Evolutionary conservation across 2,797 vertebrate genomes (phyloP), one percentile per base, ranked within the genome.

Genomic region (Poliocrania exsul): DNA sequence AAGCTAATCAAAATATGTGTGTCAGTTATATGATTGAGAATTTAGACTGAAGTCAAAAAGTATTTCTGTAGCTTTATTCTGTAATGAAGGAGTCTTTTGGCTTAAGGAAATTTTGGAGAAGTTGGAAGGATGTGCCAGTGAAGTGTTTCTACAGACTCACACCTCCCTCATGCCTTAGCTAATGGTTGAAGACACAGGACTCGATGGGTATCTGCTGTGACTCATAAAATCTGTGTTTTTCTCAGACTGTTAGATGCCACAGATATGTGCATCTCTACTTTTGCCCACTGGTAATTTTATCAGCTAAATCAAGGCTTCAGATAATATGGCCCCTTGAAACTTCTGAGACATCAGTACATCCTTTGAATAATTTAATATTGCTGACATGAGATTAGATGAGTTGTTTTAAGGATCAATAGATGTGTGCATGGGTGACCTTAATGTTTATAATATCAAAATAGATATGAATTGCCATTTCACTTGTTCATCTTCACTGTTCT

Each of bases 341-440:
- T 78, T 74, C 47, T 72, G 57, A 75, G 57, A n/a, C n/a, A 38
- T 29, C 20, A 40, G 26, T 73, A 64, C 15, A 20, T 64, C 69
- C 47, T 79, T 80, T 81, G 26, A 84, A 67, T 66, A 37, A 78
- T 62, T 58, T 23, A 46, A 0, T 83, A 19, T 57, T 84, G 12
- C 58, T 74, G 46, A 42, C 3, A 5, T 70, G 51, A 89, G 11
- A 85, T 79, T 49, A 61, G 64, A 56, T 87, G n/a, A 33, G 42
- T 62, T 92, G 21, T 53, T 80, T 42, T 56, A 46, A 87, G 23
- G 24, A 53, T 88, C 40, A 78, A 23, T 61, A 53, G 49, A 78
- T 67, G 73, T 3, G 2, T 20, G 9, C 0, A 0, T 40, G 42
- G 4, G 0, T 73, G 78, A 70, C 74, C 19, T 37, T 64, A 77